Percentiles rank a stretch among this genome's conserved stretches.
phyloP scores from a whole-genome alignment of 2,797 vertebrate species.

The Galago senegalensis region DNA sequence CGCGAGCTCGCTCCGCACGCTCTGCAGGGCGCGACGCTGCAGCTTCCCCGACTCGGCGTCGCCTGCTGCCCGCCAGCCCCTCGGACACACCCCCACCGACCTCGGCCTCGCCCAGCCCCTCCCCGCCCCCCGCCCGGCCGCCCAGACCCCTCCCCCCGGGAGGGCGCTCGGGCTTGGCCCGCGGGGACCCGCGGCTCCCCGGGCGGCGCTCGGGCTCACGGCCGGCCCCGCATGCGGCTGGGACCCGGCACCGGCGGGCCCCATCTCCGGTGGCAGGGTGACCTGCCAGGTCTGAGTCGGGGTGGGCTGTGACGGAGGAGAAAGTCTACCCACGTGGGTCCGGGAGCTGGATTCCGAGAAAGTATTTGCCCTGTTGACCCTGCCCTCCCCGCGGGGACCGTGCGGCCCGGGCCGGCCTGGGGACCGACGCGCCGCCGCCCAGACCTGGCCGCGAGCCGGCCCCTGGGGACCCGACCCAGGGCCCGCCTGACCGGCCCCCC shows the following conservation, averaged over 20 bases:
- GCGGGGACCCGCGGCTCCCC: not conserved
- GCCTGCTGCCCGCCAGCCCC: not conserved
- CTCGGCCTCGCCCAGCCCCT: slow-evolving; percentile 47
- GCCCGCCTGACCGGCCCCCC: no score
- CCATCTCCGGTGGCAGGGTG: not conserved
- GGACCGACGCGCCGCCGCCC: not conserved
- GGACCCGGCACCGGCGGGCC: no score
- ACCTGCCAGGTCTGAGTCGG: not conserved
- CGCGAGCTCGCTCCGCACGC: no score
- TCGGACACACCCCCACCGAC: slow-evolving; percentile 52
- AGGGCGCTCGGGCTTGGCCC: no score
- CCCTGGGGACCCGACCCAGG: not conserved
- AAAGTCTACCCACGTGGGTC: not conserved
- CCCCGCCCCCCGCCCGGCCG: not conserved
- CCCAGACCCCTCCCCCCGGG: slow-evolving; percentile 28
- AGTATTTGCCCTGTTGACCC: slow-evolving; percentile 63
- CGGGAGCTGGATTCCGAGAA: slow-evolving; percentile 13
- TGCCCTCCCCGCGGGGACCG: not conserved
- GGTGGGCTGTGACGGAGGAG: not conserved
- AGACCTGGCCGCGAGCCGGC: not conserved
- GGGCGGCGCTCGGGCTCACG: not conserved
- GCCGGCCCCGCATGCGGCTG: not conserved
- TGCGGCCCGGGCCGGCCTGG: not conserved
- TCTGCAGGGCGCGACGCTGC: not conserved
- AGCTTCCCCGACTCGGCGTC: not conserved